Evolutionary conservation across 1,140 invertebrate genomes (phyloP), one percentile per base, ranked within the genome.

Genomic region (Chionoecetes opilio): DNA sequence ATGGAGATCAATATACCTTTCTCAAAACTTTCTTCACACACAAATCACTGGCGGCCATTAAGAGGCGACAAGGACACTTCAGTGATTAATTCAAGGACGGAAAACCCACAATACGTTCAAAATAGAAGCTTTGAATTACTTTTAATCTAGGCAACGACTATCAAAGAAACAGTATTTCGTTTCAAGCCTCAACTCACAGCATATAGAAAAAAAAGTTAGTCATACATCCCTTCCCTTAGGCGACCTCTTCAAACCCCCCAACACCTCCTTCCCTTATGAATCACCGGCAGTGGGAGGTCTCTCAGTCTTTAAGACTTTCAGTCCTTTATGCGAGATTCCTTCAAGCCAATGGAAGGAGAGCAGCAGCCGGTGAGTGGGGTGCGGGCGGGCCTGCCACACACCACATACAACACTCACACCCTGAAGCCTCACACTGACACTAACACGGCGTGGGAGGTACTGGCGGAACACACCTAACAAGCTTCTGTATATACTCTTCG

Each of bases 321-420:
- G 11, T 53, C 46, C 46, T 53, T 17, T 17, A 9, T 9, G 46
- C 46, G 46, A 0, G 9, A 17, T 53, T 11, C 46, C 46, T 53
- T 11, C 11, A 9, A 17, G 85, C 32, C 2, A 26, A 21, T 26
- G 21, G 29, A 34, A 38, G 85, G 63, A 75, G 63, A 75, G n/a
- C 21, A 75, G 21, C 3, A 75, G 32, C n/a, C 11, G 17, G 84
- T 38, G 84, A 38, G 84, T 86, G 29, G 17, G 84, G 84, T 34
- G 32, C 84, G 9, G 84, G 84, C 35, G 84, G 21, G 29, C 35
- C n/a, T 32, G 9, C 17, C 11, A 8, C 35, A 86, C 84, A 31
- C 32, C 84, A 86, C 84, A 84, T 26, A 86, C 84, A 86, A 86
- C 84, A 86, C 84, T 35, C 84, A 86, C 84, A 86, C 63, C n/a